A percentile compares a stretch with the other conserved stretches of the same genome.
phyloP scores from a whole-genome alignment of 2,113 vertebrate species.

The Labeo rohita region DNA sequence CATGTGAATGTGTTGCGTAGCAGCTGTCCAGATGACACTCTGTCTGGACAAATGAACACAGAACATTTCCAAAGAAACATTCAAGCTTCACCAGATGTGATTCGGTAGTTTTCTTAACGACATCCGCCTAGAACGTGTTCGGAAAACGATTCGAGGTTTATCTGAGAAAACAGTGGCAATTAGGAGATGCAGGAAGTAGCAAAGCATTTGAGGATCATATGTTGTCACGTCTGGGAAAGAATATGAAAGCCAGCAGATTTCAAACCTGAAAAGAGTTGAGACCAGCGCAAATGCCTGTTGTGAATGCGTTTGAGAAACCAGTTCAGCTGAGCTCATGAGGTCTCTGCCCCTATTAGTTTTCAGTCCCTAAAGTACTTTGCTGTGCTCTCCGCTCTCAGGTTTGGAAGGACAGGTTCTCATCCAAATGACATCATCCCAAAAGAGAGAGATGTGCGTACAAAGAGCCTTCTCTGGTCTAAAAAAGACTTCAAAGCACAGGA shows the following conservation, averaged over 20 bases:
- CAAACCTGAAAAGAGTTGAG: slow-evolving; percentile 36
- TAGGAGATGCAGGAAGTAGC: not conserved
- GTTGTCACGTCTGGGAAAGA: slow-evolving; percentile 3
- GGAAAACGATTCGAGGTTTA: not conserved
- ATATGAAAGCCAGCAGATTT: slow-evolving; percentile 14
- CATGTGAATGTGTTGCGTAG: slow-evolving; percentile 58
- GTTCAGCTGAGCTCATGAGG: slow-evolving; percentile 48
- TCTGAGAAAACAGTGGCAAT: not conserved
- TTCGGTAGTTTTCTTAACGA: not conserved
- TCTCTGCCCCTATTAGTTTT: slow-evolving; percentile 47
- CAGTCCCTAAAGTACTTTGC: slow-evolving; percentile 14
- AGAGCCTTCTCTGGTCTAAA: slow-evolving; percentile 6
- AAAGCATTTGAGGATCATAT: not conserved
- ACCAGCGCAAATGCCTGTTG: slow-evolving; percentile 18
- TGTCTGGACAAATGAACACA: not conserved
- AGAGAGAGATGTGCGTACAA: not conserved
- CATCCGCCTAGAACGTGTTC: not conserved
- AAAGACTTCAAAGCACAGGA: not conserved
- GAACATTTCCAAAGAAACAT: not conserved
- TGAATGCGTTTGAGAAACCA: slow-evolving; percentile 18
- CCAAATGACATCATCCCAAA: slow-evolving; percentile 43
- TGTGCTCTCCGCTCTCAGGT: slow-evolving; percentile 12
- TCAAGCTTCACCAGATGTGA: not conserved
- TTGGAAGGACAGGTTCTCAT: slow-evolving; percentile 26
- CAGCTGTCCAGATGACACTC: not conserved